Evolutionary conservation across 2,113 vertebrate genomes (phyloP).

Genomic region (Chaenocephalus aceratus): DNA sequence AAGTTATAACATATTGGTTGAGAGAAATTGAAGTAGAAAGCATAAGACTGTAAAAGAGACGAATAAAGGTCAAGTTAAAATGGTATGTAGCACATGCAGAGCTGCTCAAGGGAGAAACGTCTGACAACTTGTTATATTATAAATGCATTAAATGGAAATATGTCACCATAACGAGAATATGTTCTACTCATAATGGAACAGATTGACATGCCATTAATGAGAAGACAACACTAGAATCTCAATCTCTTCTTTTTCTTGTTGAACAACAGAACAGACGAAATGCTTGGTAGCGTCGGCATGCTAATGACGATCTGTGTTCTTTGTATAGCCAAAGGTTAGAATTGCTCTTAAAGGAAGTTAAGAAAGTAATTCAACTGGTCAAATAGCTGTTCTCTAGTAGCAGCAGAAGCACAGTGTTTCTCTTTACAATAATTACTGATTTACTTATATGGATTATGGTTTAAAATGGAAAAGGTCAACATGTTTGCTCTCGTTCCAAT

Average conservation of each 20-base stretch:
- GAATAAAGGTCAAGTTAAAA: not conserved
- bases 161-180: not conserved
- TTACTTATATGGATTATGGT: not conserved
- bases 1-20: not conserved
- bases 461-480: not conserved
- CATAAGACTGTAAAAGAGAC: not conserved
- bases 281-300: slow-evolving; percentile 5
- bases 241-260: not conserved
- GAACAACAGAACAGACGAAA: not conserved
- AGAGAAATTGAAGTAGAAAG: not conserved
- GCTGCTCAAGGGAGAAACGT: not conserved
- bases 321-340: slow-evolving; percentile 1
- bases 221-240: not conserved
- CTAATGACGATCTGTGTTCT: not conserved
- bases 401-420: not conserved
- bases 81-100: slow-evolving; percentile 5
- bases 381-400: not conserved
- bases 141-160: slow-evolving; percentile 8
- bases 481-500: not conserved
- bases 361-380: not conserved
- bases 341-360: not conserved
- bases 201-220: not conserved
- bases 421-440: slow-evolving; percentile 3
- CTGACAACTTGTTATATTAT: not conserved
- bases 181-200: slow-evolving; percentile 9